Evolutionary conservation across 2,797 vertebrate species (phyloP).

Genomic region (Anguilla marmorata): DNA sequence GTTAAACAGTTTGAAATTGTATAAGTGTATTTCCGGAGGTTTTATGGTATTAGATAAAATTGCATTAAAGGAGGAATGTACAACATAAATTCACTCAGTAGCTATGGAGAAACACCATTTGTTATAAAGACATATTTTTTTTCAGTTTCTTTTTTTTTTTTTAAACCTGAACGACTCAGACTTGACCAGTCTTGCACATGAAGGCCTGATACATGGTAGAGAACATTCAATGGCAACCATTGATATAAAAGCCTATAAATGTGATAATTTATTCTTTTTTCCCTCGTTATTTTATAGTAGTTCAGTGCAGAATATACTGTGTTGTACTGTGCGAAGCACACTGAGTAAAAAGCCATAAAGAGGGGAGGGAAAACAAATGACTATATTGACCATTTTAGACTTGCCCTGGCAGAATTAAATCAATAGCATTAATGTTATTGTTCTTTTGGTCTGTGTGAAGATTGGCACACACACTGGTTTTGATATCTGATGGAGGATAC

Average conservation of each 20-base stretch:
- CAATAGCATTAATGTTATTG: slow-evolving; percentile 1
- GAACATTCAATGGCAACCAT: not conserved
- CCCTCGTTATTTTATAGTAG: not conserved
- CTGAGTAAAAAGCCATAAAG: not conserved
- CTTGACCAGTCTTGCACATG: not conserved
- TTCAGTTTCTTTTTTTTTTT: not conserved
- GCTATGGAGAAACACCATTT: slow-evolving; percentile 1
- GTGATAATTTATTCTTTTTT: not conserved
- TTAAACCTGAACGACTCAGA: not conserved
- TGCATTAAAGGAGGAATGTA: not conserved
- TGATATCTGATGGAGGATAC: not conserved
- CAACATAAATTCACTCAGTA: not conserved
- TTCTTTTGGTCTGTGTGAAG: not conserved
- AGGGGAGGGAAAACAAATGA: not conserved
- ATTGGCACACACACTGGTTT: slow-evolving; percentile 3
- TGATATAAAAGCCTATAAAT: not conserved
- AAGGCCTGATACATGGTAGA: not conserved
- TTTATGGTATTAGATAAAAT: slow-evolving; percentile 14
- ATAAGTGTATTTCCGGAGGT: slow-evolving; percentile 44
- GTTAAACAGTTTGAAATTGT: slow-evolving; percentile 36
- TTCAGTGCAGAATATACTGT: not conserved
- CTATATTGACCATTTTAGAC: not conserved
- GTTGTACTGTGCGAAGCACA: not conserved
- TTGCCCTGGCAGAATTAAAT: not conserved
- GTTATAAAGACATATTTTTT: not conserved